Base-by-base conservation (phyloP, 2,113 vertebrate species). In the Petaurus breviceps region DNA sequence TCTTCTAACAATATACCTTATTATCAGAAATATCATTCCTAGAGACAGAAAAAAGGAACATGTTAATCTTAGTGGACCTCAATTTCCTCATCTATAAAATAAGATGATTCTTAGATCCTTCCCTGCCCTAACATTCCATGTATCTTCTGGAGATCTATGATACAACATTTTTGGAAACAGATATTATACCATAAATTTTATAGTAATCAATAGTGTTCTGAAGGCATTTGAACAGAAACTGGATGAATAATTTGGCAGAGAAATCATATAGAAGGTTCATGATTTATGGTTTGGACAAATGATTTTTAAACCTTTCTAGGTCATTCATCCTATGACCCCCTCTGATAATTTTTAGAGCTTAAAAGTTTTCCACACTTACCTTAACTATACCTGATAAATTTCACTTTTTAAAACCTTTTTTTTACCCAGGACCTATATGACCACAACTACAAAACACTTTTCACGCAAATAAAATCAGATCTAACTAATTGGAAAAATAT, bases 1-100 rank as follows among this genome's bases (percentile, higher is more conserved):
- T 37, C 90, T 94, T 68, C 37, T 50, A 92, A 24, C 50, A 92
- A 89, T 92, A 68, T 10, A 91, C 50, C 94, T 96, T 94, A 28
- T 90, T 89, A 49, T 92, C 37, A 68, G 52, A 91, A 91, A 95
- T 6, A 0, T 31, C 52, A 9, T 93, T 89, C 68, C 16, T 23
- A 43, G 68, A 84, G n/a, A 84, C n/a, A 84, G n/a, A 43, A n/a
- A 84, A 84, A 84, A 43, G 68, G 1, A 84, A 84, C 16, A n/a
- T 77, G n/a, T n/a, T 77, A 77, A 77, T n/a, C 61, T 77, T 77
- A 43, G 2, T 43, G n/a, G n/a, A 6, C 6, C 19, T 84, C 68
- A 84, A 22, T 84, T 84, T 22, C 7, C n/a, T 84, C 43, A 8
- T 84, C 19, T 84, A 7, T 84, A 84, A 84, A 84, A 84, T 84